These are phyloP conservation scores for Frankliniella intonsa DNA, from an alignment of 2,888 invertebrate species.

Conservation along the genomic window DNA sequence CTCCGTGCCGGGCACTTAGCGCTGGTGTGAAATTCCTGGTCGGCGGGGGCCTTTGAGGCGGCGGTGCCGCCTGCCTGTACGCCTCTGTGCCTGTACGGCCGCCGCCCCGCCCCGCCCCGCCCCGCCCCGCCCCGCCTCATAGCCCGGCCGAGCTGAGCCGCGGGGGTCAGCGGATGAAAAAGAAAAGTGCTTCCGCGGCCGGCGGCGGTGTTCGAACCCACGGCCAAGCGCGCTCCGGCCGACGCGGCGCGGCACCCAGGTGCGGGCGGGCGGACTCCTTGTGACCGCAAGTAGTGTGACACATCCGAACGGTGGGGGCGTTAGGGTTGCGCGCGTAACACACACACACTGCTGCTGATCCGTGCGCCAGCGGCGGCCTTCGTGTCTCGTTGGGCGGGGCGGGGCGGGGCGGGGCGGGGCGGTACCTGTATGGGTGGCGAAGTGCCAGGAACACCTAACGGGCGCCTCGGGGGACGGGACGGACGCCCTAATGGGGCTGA, in stretches of 20 bases:
- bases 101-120: not conserved
- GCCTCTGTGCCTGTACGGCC: not conserved
- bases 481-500: conserved; percentile 10
- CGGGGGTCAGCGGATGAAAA: too few relatives aligned
- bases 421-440: conserved; percentile 17
- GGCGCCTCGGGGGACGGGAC: conserved; percentile 11
- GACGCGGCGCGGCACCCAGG: too few relatives aligned
- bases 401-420: not conserved
- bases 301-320: not conserved
- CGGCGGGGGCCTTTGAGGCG: conserved; percentile 18
- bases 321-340: not conserved
- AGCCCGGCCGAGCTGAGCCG: not conserved
- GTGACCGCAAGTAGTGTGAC: not conserved
- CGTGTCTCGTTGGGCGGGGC: not conserved
- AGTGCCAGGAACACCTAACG: conserved; percentile 19
- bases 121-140: not conserved
- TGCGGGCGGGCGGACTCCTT: too few relatives aligned
- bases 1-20: not conserved
- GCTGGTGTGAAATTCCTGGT: conserved; percentile 26
- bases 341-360: not conserved
- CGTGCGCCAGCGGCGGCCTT: not conserved
- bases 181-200: too few relatives aligned
- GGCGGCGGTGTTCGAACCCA: too few relatives aligned
- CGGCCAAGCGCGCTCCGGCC: too few relatives aligned
- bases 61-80: not conserved